These are phyloP conservation scores for Eucriotettix oculatus DNA, from an alignment of 2,888 invertebrate species.

Conservation along the genomic window DNA sequence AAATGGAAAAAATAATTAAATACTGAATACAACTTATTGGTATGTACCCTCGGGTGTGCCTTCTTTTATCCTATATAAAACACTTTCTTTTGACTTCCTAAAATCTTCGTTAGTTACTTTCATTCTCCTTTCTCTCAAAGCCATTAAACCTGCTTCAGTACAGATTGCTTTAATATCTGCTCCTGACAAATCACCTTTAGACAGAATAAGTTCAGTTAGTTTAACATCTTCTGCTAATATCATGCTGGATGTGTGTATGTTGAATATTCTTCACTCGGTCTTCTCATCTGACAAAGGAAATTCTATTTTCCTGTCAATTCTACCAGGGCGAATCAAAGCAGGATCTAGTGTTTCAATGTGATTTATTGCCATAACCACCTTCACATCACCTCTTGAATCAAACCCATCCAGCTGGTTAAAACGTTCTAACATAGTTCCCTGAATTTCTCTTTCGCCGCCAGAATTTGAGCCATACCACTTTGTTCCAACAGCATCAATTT, in stretches of 20 bases:
- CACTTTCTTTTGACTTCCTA: slow-evolving; percentile 98
- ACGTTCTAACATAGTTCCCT: slow-evolving; percentile 97
- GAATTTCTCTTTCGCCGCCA: slow-evolving; percentile 98
- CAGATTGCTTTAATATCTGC: slow-evolving; percentile 96
- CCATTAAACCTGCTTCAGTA: slow-evolving; percentile 97
- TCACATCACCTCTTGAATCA: slow-evolving; percentile 91
- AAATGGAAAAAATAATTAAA: neutral
- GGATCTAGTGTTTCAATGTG: slow-evolving; percentile 98
- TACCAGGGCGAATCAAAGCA: slow-evolving; percentile 92
- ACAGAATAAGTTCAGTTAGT: slow-evolving; percentile 93
- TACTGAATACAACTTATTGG: slow-evolving; percentile 42
- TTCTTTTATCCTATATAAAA: slow-evolving; percentile 96
- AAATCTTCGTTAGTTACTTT: slow-evolving; percentile 99
- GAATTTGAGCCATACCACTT: slow-evolving; percentile 94
- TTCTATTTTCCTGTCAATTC: slow-evolving; percentile 98
- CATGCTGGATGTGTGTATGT: slow-evolving; percentile 98
- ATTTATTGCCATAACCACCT: slow-evolving; percentile 95
- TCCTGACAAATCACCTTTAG: slow-evolving; percentile 97
- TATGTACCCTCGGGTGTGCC: slow-evolving; percentile 98
- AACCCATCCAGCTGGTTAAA: slow-evolving; percentile 97
- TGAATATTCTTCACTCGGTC: slow-evolving; percentile 90
- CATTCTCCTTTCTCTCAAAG: slow-evolving; percentile 93
- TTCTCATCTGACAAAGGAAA: slow-evolving; percentile 99
- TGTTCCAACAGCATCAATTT: slow-evolving; percentile 98
- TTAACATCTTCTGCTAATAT: slow-evolving; percentile 94